phyloP scores from a whole-genome alignment of 2,888 invertebrate species.

The Toxonevra muliebris region DNA sequence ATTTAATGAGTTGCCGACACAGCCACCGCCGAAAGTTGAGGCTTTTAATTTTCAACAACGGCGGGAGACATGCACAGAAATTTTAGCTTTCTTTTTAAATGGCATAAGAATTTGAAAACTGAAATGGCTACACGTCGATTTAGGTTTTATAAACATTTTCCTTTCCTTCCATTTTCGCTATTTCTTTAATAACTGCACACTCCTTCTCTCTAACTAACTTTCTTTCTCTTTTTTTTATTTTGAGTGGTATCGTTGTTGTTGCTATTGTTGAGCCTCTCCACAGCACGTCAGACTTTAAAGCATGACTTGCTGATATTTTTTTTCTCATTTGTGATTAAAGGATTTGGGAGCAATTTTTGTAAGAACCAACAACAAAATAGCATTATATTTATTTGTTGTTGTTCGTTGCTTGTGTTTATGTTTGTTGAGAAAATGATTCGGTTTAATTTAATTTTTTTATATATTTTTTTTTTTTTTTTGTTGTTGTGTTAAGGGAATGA shows the following conservation, averaged over 20 bases:
- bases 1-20: constrained; percentile 16
- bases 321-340: background rate
- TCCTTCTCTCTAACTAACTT: background rate
- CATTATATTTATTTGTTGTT: background rate
- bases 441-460: background rate
- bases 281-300: background rate
- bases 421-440: background rate
- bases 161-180: background rate
- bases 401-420: background rate
- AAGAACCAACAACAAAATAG: background rate
- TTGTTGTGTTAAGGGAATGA: no score
- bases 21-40: background rate
- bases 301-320: constrained; percentile 9
- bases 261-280: background rate
- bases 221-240: background rate
- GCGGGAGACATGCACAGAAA: no score
- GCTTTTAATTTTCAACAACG: background rate
- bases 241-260: background rate
- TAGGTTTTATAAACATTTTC: constrained; percentile 3
- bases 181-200: background rate
- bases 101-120: background rate
- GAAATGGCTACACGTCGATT: background rate
- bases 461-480: no score
- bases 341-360: background rate
- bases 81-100: background rate